Evolutionary conservation across 2,797 vertebrate genomes (phyloP), one percentile per base, ranked within the genome.

Genomic region (Staurois parvus): DNA sequence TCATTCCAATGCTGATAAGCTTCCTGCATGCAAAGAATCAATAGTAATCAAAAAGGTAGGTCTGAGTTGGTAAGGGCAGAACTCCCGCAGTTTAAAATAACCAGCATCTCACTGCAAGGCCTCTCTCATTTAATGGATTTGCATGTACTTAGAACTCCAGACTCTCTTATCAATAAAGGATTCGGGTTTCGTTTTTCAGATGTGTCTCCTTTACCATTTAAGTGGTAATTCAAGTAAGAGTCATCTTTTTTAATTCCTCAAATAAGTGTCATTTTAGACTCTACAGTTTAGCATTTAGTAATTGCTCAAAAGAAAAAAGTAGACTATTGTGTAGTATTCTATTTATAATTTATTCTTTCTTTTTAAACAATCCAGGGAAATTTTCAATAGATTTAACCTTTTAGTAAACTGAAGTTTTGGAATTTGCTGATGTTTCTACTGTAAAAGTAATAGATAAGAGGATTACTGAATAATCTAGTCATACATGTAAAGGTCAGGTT

Each of bases 81-180:
- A 56, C 85, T 86, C 85, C 85, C 59, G 80, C 79, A 72, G 85
- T 78, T 86, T 86, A 86, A 83, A 83, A 86, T 86, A 86, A 78
- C 85, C 74, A 74, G 34, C 56, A 26, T 83, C 80, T 87, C 80
- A 32, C 79, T 83, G 85, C 85, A 83, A 78, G 80, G 45, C 75
- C 80, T 83, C 75, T 87, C 85, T 83, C 85, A 83, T 83, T 83
- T 87, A 87, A 87, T 87, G 85, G 85, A 87, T 87, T 87, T 86
- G 85, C 85, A 83, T 87, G 85, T 87, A 87, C 85, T 87, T 83
- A 87, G 85, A 87, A 79, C 85, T 83, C 67, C 85, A 87, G 85
- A 87, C 85, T 87, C 85, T 81, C 85, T 87, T 87, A 87, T 87
- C 85, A 87, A 87, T 87, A 87, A 87, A 87, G 85, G 85, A 87